Conservation (phyloP, 2,113 vertebrate species). For the Grantiella picta region DNA sequence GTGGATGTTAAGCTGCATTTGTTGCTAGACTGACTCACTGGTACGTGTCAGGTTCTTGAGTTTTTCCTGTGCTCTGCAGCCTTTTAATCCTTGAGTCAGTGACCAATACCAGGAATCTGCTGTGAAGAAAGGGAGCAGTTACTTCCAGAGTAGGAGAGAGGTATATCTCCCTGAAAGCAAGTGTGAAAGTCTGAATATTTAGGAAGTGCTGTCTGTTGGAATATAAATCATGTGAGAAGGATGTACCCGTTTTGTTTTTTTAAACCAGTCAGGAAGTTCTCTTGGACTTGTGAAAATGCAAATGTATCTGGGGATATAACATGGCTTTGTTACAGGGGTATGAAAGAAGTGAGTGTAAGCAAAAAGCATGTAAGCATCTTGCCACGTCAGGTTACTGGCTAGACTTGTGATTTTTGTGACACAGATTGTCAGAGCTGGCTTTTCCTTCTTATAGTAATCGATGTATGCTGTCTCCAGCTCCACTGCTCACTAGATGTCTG, state of each 20-base stretch:
- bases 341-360: neutral
- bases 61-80: neutral
- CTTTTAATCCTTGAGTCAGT: neutral
- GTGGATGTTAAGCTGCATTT: neutral
- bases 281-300: neutral
- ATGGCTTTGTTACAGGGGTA: neutral
- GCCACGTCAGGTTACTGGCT: slow-evolving; percentile 38
- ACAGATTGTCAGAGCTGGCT: neutral
- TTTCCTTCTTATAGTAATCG: neutral
- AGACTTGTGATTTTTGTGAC: slow-evolving; percentile 1
- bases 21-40: neutral
- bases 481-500: neutral
- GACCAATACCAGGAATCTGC: neutral
- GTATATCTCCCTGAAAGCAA: neutral
- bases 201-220: neutral
- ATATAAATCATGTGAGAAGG: neutral
- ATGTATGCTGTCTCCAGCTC: neutral
- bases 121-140: neutral
- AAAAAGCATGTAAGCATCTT: slow-evolving; percentile 17
- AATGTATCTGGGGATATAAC: neutral
- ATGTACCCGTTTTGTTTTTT: neutral
- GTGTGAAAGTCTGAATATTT: neutral
- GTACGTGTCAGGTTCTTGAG: neutral
- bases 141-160: neutral
- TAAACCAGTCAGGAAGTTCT: neutral